phyloP scores from a whole-genome alignment of 2,113 vertebrate species.

The Python bivittatus region DNA sequence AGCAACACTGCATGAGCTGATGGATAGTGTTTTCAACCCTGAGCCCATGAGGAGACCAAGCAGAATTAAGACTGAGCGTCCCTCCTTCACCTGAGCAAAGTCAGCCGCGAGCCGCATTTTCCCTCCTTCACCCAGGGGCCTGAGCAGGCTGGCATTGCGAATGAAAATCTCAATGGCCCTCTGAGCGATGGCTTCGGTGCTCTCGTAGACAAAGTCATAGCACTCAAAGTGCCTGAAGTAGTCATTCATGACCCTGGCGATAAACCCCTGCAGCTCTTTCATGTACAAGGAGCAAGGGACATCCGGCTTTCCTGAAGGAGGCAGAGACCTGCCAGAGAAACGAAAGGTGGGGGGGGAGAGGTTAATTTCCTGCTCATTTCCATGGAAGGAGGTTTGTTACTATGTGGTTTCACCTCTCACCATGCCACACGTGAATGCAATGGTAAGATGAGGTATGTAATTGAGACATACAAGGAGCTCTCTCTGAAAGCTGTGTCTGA shows the following conservation, averaged over 20 bases:
- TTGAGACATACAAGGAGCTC: conserved; percentile 12
- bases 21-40: neutral
- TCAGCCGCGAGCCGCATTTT: conserved; percentile 95
- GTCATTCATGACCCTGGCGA: conserved; percentile 89
- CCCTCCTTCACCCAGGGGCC: conserved; percentile 90
- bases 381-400: neutral
- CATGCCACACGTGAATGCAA: neutral
- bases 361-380: conserved; percentile 50
- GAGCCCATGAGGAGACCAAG: neutral
- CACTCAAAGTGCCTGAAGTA: conserved; percentile 95
- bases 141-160: conserved; percentile 87
- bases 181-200: conserved; percentile 87
- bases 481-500: neutral
- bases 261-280: conserved; percentile 96
- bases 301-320: conserved; percentile 82
- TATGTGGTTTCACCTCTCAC: conserved; percentile 12
- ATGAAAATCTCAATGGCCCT: conserved; percentile 90
- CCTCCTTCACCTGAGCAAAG: conserved; percentile 88
- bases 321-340: conserved; percentile 75
- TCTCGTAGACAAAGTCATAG: conserved; percentile 90
- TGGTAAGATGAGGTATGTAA: conserved; percentile 29
- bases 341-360: conserved; percentile 23
- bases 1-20: too few species aligned
- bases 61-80: neutral
- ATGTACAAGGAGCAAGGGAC: conserved; percentile 96